Conservation (phyloP, 2,113 vertebrate species). For the Callocephalon fimbriatum region DNA sequence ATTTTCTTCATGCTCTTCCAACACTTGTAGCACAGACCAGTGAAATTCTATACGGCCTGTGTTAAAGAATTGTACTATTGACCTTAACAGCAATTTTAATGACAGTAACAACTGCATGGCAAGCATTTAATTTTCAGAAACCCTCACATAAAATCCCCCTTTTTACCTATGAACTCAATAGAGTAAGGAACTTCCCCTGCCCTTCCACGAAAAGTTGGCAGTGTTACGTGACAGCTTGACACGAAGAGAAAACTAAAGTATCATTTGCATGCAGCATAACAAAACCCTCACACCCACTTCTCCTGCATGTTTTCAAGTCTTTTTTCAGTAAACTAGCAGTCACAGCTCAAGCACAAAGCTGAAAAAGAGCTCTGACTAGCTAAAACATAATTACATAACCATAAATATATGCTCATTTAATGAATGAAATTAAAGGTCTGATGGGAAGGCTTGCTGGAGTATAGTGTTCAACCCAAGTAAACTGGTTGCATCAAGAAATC, state of each 20-base stretch:
- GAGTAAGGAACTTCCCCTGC: background rate
- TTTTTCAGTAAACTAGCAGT: background rate
- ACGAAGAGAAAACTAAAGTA: background rate
- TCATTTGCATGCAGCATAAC: background rate
- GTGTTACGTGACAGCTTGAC: background rate
- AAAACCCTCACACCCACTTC: background rate
- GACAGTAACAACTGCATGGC: background rate
- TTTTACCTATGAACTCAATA: background rate
- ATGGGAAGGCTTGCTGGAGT: background rate
- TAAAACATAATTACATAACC: background rate
- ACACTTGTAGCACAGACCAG: background rate
- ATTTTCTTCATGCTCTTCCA: constrained; percentile 9
- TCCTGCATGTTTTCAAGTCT: background rate
- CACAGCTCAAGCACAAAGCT: background rate
- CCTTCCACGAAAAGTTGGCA: background rate
- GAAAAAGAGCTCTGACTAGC: background rate
- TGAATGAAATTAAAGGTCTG: background rate
- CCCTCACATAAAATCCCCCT: background rate
- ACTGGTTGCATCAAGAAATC: background rate
- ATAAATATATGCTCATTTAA: background rate
- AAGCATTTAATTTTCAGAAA: background rate
- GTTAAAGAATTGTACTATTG: background rate
- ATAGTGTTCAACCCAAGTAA: background rate
- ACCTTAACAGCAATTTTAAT: background rate
- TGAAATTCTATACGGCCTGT: background rate